Evolutionary conservation across 2,797 vertebrate species (phyloP), one percentile per base, ranked within the genome.

Genomic region (Bryconaethiops microstoma): DNA sequence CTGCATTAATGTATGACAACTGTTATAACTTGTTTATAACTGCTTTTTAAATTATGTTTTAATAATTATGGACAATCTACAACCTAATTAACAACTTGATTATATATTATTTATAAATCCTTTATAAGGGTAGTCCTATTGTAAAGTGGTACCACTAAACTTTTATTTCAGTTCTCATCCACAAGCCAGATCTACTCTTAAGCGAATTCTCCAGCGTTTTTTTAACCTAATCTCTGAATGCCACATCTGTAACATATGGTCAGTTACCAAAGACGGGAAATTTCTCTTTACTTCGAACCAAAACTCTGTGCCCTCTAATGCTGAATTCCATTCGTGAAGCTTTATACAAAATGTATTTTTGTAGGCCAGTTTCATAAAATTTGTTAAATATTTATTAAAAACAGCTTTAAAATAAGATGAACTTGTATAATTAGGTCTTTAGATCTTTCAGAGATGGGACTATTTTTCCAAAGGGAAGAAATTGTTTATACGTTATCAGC

Each of bases 281-380:
- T 35, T 35, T 35, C 35, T 35, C 35, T 35, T 48, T 48, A 48
- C 0, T 8, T 48, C 1, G 2, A 48, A 8, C 45, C 45, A 48
- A 10, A 48, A 35, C 2, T 35, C 35, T 35, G 35, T 35, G 35
- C 35, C 2, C 35, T 35, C 12, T 7, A 25, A 16, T 14, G 25
- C 64, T n/a, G 39, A 67, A n/a, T 67, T 42, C 16, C 9, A 9
- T 19, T 17, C 6, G 39, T 67, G 3, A 40, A 40, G 5, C 3
- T 67, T 67, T 40, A 67, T 67, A 40, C 17, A 19, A 67, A 67
- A n/a, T 1, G 3, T 67, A 67, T 67, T 67, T 67, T 67, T 67
- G 64, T 67, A 67, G 35, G n/a, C 6, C 64, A 40, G 17, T 42
- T 65, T 65, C 7, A 67, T 67, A 8, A 42, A 2, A 39, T 7